phyloP scores from a whole-genome alignment of 2,113 vertebrate species.

The Neotoma lepida region DNA sequence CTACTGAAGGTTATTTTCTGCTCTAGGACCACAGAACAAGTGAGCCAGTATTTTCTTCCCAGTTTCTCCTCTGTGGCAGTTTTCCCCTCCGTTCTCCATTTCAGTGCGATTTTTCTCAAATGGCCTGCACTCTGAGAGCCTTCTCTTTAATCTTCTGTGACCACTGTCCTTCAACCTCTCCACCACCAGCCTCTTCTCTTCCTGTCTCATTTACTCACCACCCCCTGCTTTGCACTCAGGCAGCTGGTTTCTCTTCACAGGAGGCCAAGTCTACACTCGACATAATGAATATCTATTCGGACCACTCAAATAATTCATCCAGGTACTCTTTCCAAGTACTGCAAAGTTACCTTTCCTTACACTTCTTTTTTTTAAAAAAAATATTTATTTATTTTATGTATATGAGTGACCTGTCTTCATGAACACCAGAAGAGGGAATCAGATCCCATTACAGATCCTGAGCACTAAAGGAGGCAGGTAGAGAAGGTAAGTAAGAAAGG shows the following conservation, averaged over 20 bases:
- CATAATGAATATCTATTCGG: conserved; percentile 5
- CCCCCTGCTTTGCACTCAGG: background rate
- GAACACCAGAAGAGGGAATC: too few relatives aligned
- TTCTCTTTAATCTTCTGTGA: background rate
- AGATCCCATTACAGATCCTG: background rate
- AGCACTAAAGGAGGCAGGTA: background rate
- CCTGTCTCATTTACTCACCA: background rate
- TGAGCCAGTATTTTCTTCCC: conserved; percentile 17
- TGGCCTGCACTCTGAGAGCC: background rate
- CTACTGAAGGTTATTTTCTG: conserved; percentile 15
- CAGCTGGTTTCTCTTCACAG: conserved; percentile 10
- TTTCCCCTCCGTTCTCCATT: background rate
- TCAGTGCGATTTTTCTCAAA: background rate
- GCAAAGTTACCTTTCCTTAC: background rate
- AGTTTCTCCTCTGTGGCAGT: background rate
- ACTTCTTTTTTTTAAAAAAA: background rate
- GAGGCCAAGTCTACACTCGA: background rate
- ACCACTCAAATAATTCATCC: conserved; percentile 34
- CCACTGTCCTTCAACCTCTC: background rate
- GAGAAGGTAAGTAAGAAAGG: background rate
- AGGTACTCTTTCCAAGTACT: background rate
- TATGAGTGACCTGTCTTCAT: too few relatives aligned
- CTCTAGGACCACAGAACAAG: background rate
- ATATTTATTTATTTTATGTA: too few relatives aligned
- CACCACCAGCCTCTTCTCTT: background rate